Base-by-base conservation (phyloP, 2,888 invertebrate genomes). In the Ischnura elegans region DNA sequence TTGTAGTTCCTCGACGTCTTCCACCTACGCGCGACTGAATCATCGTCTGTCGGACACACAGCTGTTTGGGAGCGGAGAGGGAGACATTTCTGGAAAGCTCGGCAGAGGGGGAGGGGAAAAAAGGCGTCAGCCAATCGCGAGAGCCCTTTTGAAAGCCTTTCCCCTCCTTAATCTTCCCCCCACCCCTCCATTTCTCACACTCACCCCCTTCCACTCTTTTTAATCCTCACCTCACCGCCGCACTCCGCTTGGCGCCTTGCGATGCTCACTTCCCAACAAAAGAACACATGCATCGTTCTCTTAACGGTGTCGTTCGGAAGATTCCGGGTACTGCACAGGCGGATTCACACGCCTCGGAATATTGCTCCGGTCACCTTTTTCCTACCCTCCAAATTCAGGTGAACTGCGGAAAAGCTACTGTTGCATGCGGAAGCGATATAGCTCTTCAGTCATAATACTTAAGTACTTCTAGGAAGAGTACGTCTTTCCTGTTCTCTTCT, bases 1-100 rank as follows among this genome's bases (percentile, higher is more conserved):
- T 47, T n/a, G 29, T 29, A 76, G 36, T 36, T n/a, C 8, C 76
- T 76, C 76, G 76, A 4, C 76, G 61, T 51, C 51, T n/a, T 36
- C 29, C 76, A 76, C 76, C 76, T 76, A 76, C 76, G 66, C 66
- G 76, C 61, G 76, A 76, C 76, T 76, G 76, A 76, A 76, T 76
- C 76, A 76, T 76, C 76, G 76, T 76, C 76, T 25, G 76, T 76
- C 76, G 36, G 76, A 25, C 76, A 61, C 61, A 29, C 76, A 76
- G 76, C 76, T 76, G 76, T 76, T 76, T 76, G 76, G 76, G 76
- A 25, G 36, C 5, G 36, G 10, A 36, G 36, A 36, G 76, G 76
- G 10, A 10, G 61, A 8, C 29, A 29, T 8, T 25, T 29, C 29
- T 29, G 76, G 36, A n/a, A n/a, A n/a, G n/a, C 61, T n/a, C 25